Conservation (phyloP, 92 coral and sea anemone genomes). For the Parazoanthus swiftii region DNA sequence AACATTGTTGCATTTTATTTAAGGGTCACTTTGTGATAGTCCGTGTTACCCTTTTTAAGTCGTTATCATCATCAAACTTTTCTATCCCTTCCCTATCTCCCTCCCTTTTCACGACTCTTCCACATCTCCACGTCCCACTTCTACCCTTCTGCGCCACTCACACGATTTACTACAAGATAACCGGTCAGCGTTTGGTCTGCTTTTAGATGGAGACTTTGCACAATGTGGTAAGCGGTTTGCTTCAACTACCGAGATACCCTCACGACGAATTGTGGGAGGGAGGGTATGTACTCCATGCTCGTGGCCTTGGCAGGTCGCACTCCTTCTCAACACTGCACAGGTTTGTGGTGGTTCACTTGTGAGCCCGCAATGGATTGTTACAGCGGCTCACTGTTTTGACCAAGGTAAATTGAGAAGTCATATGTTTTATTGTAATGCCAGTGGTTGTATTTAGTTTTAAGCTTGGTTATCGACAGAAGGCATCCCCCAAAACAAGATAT, state of each 20-base stretch:
- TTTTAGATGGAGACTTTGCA: background rate
- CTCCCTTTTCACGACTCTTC: too few species aligned
- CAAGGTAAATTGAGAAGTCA: constrained; percentile 1
- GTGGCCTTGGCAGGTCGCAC: constrained; percentile 36
- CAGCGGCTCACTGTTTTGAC: constrained; percentile 41
- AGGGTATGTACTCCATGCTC: background rate
- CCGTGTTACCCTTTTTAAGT: too few species aligned
- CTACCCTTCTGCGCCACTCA: too few species aligned
- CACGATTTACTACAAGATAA: too few species aligned
- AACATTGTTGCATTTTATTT: too few species aligned
- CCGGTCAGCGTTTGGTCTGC: too few species aligned
- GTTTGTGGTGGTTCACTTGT: constrained; percentile 24
- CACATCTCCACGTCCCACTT: too few species aligned
- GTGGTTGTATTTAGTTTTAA: background rate
- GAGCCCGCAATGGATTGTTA: constrained; percentile 12
- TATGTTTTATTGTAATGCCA: background rate
- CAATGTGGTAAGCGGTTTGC: constrained; percentile 32
- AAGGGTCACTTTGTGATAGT: too few species aligned
- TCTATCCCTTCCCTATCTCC: too few species aligned
- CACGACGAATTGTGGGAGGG: constrained; percentile 35
- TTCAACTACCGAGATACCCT: background rate
- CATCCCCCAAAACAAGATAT: background rate
- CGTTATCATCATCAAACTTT: too few species aligned
- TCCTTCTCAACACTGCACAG: background rate
- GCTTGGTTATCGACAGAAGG: background rate